Base-by-base conservation (phyloP, 2,797 vertebrate genomes). In the Anas bernieri region DNA sequence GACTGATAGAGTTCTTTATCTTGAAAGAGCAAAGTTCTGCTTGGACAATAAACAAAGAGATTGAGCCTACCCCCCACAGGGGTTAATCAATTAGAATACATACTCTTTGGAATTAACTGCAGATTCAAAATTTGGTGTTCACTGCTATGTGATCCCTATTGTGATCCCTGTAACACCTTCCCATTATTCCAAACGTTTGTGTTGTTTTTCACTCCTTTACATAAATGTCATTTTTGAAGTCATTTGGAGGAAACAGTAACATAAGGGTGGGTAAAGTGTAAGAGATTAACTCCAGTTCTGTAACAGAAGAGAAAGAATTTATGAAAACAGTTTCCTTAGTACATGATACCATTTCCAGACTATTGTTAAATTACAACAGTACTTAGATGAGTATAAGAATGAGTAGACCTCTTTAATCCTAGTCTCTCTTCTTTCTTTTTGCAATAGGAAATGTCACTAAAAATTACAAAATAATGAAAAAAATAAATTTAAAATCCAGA, bases 371-470 rank as follows among this genome's bases (percentile, higher is more conserved):
- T 66, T 52, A 35, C 82, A 85, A 64, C 6, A 52, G 62, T 66
- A n/a, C 11, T 61, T 58, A 11, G 0, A n/a, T 5, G 6, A 76
- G 5, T 16, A 80, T 16, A 16, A 58, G 4, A 64, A 69, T 0
- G 1, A 74, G 14, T 4, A 62, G 17, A 63, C 2, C 6, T 54
- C 37, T 41, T 66, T 39, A 20, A 81, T 11, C 1, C 7, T 6
- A 0, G 11, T 45, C 7, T 23, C 69, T 15, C 25, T 37, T 62
- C 17, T 25, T 70, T 17, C 3, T 41, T 77, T 59, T 66, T 76
- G 18, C 22, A 45, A 5, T 7, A 63, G 5, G 12, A 48, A 4
- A 7, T 28, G 3, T 31, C 33, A 64, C 37, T 25, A 54, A 39
- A 4, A 70, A 75, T 14, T 50, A 62, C 0, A 3, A 22, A 33